A percentile compares a stretch with the other conserved stretches of the same genome.
These are phyloP conservation scores for Bradypodion pumilum DNA, from an alignment of 2,797 vertebrate genomes.

Conservation along the genomic window DNA sequence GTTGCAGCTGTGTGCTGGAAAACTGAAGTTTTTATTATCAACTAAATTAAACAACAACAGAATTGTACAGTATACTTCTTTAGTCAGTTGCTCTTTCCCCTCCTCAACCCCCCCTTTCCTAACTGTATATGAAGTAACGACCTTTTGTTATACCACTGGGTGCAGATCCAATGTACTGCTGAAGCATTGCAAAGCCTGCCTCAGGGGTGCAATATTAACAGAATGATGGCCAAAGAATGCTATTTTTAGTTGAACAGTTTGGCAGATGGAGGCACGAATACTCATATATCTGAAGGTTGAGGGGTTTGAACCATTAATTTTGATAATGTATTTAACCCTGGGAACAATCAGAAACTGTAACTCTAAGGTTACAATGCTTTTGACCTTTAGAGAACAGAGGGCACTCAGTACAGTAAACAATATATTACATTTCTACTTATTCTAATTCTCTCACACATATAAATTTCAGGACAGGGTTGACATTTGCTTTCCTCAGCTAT, in stretches of 20 bases:
- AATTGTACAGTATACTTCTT: conserved; percentile 52
- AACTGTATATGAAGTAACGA: conserved; percentile 66
- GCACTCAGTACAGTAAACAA: conserved; percentile 84
- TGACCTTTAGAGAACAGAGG: conserved; percentile 90
- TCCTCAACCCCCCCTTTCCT: conserved; percentile 20
- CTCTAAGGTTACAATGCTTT: conserved; percentile 87
- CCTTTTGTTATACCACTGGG: conserved; percentile 62
- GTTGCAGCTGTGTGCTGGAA: conserved; percentile 79
- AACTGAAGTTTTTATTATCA: conserved; percentile 74
- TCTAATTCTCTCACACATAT: conserved; percentile 83
- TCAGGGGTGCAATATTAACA: conserved; percentile 74
- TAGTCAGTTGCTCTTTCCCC: conserved; percentile 45
- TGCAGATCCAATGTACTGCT: conserved; percentile 64
- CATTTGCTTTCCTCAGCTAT: conserved; percentile 90
- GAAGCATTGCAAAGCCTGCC: conserved; percentile 74
- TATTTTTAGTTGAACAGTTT: conserved; percentile 88
- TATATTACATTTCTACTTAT: conserved; percentile 92
- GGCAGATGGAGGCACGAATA: conserved; percentile 87
- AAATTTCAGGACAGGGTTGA: conserved; percentile 78
- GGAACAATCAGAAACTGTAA: conserved; percentile 91
- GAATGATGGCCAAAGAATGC: conserved; percentile 77
- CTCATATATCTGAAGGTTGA: conserved; percentile 89
- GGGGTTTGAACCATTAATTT: conserved; percentile 90
- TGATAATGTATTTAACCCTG: conserved; percentile 96
- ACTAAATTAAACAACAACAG: conserved; percentile 60